phyloP scores from a whole-genome alignment of 2,113 vertebrate genomes.

The Labeo rohita region DNA sequence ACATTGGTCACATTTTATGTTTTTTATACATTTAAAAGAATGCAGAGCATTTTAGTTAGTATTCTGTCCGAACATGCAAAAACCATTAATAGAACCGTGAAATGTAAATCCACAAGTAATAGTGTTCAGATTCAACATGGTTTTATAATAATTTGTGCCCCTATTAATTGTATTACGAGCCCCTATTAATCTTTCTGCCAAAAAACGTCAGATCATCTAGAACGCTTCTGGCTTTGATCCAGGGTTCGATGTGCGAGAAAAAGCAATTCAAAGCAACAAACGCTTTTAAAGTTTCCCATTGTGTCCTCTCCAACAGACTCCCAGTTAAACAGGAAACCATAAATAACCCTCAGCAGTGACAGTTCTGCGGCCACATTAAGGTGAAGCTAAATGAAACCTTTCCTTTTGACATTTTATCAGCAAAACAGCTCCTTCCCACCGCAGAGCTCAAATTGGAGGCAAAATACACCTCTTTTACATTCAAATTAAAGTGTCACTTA shows the following conservation, averaged over 20 bases:
- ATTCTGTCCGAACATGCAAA: neutral
- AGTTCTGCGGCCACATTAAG: conserved; percentile 50
- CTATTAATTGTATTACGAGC: neutral
- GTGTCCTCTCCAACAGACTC: conserved; percentile 27
- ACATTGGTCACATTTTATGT: neutral
- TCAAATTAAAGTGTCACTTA: conserved; percentile 64
- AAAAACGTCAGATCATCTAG: neutral
- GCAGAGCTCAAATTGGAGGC: conserved; percentile 42
- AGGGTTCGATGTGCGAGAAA: conserved; percentile 15
- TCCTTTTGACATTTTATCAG: conserved; percentile 59
- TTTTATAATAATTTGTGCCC: conserved; percentile 7
- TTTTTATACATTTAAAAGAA: no score
- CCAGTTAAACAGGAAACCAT: conserved; percentile 49
- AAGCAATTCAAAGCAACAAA: conserved; percentile 25
- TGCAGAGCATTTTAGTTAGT: neutral
- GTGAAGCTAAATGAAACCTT: conserved; percentile 57
- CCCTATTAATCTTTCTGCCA: neutral
- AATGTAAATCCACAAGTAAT: neutral
- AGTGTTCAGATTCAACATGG: neutral
- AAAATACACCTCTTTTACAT: conserved; percentile 53
- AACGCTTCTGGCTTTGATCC: conserved; percentile 5
- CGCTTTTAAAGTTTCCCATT: conserved; percentile 27
- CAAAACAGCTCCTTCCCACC: conserved; percentile 26
- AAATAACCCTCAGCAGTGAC: conserved; percentile 52
- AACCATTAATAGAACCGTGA: neutral